Evolutionary conservation across 2,888 invertebrate genomes (phyloP).

Genomic region (Sicus ferrugineus): DNA sequence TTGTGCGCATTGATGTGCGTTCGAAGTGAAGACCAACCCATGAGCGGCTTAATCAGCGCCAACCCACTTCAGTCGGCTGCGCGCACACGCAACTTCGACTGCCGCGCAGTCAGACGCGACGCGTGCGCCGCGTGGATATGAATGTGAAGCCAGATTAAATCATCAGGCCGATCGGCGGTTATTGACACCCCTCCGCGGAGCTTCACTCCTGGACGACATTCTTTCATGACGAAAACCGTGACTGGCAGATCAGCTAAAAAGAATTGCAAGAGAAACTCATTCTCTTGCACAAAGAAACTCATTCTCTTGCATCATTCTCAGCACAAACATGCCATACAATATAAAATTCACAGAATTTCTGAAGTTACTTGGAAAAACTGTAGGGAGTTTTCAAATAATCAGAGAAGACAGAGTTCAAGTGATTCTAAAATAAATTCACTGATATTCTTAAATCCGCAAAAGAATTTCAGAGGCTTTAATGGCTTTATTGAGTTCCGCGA

Average conservation of each 20-base stretch:
- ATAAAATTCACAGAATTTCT: no score
- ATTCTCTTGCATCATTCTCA: no score
- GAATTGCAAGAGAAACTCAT: not conserved
- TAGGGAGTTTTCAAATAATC: no score
- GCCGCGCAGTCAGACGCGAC: not conserved
- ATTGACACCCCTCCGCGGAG: slow-evolving; percentile 8
- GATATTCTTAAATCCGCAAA: no score
- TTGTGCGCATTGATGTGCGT: slow-evolving; percentile 37
- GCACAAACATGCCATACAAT: no score
- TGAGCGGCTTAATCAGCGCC: slow-evolving; percentile 29
- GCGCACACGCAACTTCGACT: not conserved
- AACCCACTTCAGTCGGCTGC: slow-evolving; percentile 19
- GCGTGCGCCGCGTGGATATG: not conserved
- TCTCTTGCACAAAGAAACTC: no score
- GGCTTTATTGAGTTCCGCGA: no score
- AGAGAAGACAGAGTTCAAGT: no score
- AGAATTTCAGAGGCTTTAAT: no score
- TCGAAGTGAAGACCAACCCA: slow-evolving; percentile 34
- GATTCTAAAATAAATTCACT: no score
- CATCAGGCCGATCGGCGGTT: slow-evolving; percentile 16
- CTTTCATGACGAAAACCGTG: slow-evolving; percentile 2
- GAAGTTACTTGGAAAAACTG: no score
- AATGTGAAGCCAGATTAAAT: not conserved
- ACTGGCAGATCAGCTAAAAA: not conserved
- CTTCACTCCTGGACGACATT: not conserved